phyloP scores from a whole-genome alignment of 2,797 vertebrate genomes.

The Schizopygopsis pylzovi region DNA sequence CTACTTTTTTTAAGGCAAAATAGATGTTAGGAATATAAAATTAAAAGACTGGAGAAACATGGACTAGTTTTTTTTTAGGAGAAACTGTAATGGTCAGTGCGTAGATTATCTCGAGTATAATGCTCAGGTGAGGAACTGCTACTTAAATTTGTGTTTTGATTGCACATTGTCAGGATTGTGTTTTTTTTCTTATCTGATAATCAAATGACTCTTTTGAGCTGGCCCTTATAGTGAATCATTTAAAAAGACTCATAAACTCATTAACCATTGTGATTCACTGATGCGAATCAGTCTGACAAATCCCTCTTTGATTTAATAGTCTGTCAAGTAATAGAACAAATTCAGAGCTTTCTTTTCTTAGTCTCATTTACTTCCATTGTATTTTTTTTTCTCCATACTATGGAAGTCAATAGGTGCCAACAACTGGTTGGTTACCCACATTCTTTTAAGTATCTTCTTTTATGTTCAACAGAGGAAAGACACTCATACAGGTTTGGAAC shows the following conservation, averaged over 20 bases:
- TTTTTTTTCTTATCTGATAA: not conserved
- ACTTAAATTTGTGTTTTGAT: not conserved
- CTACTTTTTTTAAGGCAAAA: constrained; percentile 25
- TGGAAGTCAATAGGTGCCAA: not conserved
- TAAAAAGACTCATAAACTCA: not conserved
- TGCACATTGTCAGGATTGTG: not conserved
- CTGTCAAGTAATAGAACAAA: not conserved
- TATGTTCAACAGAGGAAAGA: not conserved
- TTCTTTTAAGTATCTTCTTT: not conserved
- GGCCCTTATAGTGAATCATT: not conserved
- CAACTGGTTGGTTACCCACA: not conserved
- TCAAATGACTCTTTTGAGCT: not conserved
- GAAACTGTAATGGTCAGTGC: not conserved
- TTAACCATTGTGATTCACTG: not conserved
- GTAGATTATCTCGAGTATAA: not conserved
- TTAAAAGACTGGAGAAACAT: not conserved
- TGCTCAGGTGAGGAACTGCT: not conserved
- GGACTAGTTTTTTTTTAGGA: not conserved
- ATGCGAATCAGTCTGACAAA: not conserved
- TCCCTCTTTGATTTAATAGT: not conserved
- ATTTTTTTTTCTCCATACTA: not conserved
- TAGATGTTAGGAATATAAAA: constrained; percentile 26
- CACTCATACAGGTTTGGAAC: not conserved
- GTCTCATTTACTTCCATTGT: not conserved
- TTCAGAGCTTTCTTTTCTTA: not conserved